Conservation (phyloP, 2,113 vertebrate species). For the Trachemys scripta region DNA sequence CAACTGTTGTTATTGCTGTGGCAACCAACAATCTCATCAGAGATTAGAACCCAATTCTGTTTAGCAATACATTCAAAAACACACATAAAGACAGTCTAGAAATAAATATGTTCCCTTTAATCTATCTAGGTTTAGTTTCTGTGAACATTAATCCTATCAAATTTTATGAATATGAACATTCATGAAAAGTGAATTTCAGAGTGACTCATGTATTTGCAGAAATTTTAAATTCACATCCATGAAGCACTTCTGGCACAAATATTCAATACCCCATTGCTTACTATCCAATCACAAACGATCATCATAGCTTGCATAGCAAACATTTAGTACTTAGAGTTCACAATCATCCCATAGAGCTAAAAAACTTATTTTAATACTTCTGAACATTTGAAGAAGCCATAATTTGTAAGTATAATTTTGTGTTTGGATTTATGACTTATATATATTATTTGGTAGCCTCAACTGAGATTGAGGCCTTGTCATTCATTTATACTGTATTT, state of each 20-base stretch:
- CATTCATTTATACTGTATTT: neutral
- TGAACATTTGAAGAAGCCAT: neutral
- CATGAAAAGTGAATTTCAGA: neutral
- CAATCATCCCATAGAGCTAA: neutral
- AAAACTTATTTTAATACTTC: neutral
- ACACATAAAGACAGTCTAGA: neutral
- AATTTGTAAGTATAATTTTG: neutral
- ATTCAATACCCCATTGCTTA: neutral
- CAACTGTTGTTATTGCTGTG: neutral
- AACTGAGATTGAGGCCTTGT: neutral
- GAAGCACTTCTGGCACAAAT: neutral
- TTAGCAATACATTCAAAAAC: neutral
- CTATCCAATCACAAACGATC: neutral
- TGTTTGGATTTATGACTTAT: neutral
- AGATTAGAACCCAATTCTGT: neutral
- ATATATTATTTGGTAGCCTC: fast-evolving
- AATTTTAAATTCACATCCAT: neutral
- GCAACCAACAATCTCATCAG: neutral
- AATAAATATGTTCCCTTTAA: neutral
- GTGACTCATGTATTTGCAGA: neutral
- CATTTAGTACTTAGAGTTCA: neutral
- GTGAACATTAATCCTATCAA: neutral
- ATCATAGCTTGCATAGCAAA: neutral
- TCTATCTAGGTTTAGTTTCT: neutral
- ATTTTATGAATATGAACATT: neutral